Evolutionary conservation across 2,113 vertebrate species (phyloP).

Genomic region (Chlamydotis undulata): DNA sequence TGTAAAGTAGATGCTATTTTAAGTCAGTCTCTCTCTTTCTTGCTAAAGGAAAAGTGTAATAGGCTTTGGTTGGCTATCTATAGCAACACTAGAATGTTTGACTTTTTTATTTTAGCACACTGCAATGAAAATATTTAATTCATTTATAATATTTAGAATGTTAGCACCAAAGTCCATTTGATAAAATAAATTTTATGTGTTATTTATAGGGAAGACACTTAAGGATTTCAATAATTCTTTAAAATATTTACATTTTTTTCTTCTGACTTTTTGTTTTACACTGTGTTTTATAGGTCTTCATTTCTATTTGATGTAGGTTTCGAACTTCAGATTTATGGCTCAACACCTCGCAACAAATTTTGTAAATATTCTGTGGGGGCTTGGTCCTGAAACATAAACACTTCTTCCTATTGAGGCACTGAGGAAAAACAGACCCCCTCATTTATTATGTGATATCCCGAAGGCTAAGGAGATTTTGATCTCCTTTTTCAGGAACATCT

Average conservation of each 20-base stretch:
- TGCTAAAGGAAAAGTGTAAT: not conserved
- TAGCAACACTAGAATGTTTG: not conserved
- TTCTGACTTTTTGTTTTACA: conserved; percentile 74
- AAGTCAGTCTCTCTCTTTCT: not conserved
- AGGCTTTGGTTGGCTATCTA: not conserved
- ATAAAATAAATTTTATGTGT: conserved; percentile 73
- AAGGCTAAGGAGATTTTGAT: conserved; percentile 79
- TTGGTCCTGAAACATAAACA: conserved; percentile 78
- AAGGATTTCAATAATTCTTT: conserved; percentile 74
- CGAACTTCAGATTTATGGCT: conserved; percentile 79
- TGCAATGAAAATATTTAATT: conserved; percentile 50
- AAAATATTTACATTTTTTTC: conserved; percentile 76
- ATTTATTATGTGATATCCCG: conserved; percentile 78
- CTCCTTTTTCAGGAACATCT: conserved; percentile 80
- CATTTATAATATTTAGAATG: conserved; percentile 27
- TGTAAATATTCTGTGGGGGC: conserved; percentile 83
- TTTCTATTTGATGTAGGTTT: conserved; percentile 81
- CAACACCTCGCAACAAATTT: conserved; percentile 84
- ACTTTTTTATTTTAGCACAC: not conserved
- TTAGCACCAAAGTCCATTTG: conserved; percentile 41
- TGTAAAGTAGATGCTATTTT: conserved; percentile 6
- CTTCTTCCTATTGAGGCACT: conserved; percentile 77
- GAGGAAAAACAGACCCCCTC: conserved; percentile 84
- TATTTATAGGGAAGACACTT: conserved; percentile 75
- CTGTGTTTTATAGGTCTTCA: conserved; percentile 65